Evolutionary conservation across 1,140 invertebrate species (phyloP).

Genomic region (Papilio glaucus): DNA sequence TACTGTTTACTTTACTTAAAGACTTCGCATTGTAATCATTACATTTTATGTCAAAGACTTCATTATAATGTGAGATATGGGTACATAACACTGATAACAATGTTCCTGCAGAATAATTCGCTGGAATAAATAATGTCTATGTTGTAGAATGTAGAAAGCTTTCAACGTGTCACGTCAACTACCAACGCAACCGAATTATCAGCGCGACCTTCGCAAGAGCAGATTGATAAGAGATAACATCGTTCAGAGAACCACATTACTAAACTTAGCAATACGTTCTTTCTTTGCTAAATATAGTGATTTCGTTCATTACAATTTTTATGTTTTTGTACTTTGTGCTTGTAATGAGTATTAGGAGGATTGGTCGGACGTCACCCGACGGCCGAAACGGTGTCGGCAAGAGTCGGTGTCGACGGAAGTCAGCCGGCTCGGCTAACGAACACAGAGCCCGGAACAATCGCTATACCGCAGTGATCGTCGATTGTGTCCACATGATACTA

Average conservation of each 20-base stretch:
- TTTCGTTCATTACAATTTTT: slow-evolving; percentile 8
- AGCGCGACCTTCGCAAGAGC: slow-evolving; percentile 76
- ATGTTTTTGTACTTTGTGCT: neutral
- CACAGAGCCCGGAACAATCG: slow-evolving; percentile 35
- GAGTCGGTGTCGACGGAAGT: slow-evolving; percentile 59
- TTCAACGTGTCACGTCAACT: slow-evolving; percentile 40
- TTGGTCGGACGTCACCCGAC: slow-evolving; percentile 2
- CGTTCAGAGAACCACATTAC: slow-evolving; percentile 42
- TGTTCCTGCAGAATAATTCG: neutral
- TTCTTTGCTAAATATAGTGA: slow-evolving; percentile 3
- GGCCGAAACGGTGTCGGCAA: slow-evolving; percentile 41
- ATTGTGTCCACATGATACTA: slow-evolving; percentile 44
- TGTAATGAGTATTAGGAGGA: neutral
- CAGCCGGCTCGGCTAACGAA: slow-evolving; percentile 59
- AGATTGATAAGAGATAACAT: slow-evolving; percentile 80
- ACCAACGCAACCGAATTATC: slow-evolving; percentile 60
- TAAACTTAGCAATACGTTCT: neutral
- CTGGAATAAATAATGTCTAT: slow-evolving; percentile 16
- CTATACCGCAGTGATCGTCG: slow-evolving; percentile 37
- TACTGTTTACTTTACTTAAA: neutral
- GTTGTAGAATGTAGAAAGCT: slow-evolving; percentile 44
- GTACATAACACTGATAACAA: neutral
- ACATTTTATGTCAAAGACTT: slow-evolving; percentile 21
- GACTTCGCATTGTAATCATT: slow-evolving; percentile 7
- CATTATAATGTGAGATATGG: slow-evolving; percentile 1